Conservation (phyloP, 2,888 invertebrate genomes). For the Orthonychiurus folsomi region DNA sequence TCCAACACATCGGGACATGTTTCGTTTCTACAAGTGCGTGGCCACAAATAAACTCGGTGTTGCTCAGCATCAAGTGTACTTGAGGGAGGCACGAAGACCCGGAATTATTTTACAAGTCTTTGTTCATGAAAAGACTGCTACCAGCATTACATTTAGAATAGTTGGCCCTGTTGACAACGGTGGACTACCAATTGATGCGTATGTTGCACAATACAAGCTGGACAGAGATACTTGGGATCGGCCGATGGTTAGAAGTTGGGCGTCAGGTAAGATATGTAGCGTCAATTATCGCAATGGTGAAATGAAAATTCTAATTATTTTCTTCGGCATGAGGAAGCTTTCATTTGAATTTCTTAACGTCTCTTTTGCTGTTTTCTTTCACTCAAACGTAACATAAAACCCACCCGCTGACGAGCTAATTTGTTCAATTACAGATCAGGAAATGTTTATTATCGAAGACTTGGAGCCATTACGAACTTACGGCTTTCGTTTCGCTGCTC, state of each 20-base stretch:
- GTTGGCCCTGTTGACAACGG: conserved; percentile 63
- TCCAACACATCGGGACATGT: conserved; percentile 59
- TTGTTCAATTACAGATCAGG: conserved; percentile 51
- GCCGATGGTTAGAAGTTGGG: conserved; percentile 66
- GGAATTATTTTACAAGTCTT: conserved; percentile 57
- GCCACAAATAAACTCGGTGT: conserved; percentile 69
- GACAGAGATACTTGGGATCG: conserved; percentile 57
- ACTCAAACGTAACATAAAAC: too few relatives aligned
- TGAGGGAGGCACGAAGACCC: conserved; percentile 66
- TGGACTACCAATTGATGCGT: conserved; percentile 65
- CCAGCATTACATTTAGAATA: conserved; percentile 71
- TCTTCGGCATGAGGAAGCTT: background rate
- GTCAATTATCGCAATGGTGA: too few relatives aligned
- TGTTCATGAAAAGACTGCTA: conserved; percentile 55
- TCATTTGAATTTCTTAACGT: background rate
- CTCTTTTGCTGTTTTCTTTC: too few relatives aligned
- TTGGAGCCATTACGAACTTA: conserved; percentile 67
- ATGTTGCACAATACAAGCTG: conserved; percentile 63
- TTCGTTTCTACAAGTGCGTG: conserved; percentile 68
- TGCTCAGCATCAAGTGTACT: conserved; percentile 57
- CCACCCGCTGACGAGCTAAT: background rate
- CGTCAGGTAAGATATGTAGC: conserved; percentile 49
- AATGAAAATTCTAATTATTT: too few relatives aligned
- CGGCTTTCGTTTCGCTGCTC: conserved; percentile 73
- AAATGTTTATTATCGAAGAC: conserved; percentile 65